Conservation (phyloP, 2,113 vertebrate genomes). For the Lates calcarifer region DNA sequence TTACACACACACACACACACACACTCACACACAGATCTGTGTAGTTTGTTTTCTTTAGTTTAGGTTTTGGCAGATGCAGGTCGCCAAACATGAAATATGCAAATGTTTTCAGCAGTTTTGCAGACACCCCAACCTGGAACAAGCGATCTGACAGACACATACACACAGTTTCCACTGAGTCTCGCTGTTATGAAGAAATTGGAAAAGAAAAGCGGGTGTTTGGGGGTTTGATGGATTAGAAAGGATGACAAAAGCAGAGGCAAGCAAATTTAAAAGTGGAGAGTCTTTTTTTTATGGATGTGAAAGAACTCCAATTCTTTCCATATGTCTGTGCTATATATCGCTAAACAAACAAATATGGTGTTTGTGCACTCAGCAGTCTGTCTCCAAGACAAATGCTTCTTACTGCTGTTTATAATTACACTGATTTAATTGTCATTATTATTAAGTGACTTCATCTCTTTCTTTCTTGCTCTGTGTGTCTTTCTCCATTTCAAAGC, state of each 20-base stretch:
- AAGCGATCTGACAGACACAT: conserved; percentile 25
- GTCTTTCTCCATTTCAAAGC: conserved; percentile 46
- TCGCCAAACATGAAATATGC: conserved; percentile 71
- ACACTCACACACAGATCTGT: conserved; percentile 55
- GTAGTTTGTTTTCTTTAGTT: conserved; percentile 67
- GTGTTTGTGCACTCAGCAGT: conserved; percentile 61
- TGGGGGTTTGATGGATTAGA: conserved; percentile 52
- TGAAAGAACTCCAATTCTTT: conserved; percentile 45
- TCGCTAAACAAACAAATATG: conserved; percentile 71
- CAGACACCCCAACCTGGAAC: conserved; percentile 48
- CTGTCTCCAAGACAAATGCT: conserved; percentile 61
- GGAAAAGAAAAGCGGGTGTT: conserved; percentile 47
- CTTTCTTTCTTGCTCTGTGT: conserved; percentile 24
- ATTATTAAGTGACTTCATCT: conserved; percentile 73
- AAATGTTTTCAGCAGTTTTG: conserved; percentile 66
- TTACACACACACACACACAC: conserved; percentile 61
- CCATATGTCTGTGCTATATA: conserved; percentile 60
- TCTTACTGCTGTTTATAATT: conserved; percentile 70
- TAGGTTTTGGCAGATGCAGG: conserved; percentile 53
- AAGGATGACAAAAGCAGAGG: conserved; percentile 57
- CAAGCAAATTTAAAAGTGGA: conserved; percentile 47
- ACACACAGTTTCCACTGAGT: conserved; percentile 59
- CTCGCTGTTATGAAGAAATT: conserved; percentile 57
- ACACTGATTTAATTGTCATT: conserved; percentile 66
- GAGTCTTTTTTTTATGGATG: conserved; percentile 42